Conservation (phyloP, 2,888 invertebrate species). For the Scaptomyza parva region DNA sequence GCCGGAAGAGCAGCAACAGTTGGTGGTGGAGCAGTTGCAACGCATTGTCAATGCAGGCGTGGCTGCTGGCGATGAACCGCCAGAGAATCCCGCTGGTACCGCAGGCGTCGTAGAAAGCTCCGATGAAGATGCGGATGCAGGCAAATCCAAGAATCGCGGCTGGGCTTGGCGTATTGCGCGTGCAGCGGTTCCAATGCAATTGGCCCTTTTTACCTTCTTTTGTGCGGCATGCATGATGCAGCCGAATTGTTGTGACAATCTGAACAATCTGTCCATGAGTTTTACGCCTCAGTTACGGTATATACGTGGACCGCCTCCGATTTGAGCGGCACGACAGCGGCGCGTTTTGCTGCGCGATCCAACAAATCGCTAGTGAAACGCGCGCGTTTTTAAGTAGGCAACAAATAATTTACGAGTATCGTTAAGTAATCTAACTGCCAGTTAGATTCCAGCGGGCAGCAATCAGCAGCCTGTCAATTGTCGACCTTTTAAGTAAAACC, state of each 20-base stretch:
- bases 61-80: constrained; percentile 73
- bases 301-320: constrained; percentile 91
- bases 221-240: constrained; percentile 90
- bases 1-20: constrained; percentile 17
- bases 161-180: constrained; percentile 89
- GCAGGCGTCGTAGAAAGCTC: constrained; percentile 59
- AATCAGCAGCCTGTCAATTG: constrained; percentile 11
- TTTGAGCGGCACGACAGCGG: constrained; percentile 85
- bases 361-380: constrained; percentile 6
- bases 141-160: constrained; percentile 60
- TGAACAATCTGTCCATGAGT: constrained; percentile 90
- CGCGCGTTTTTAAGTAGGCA: constrained; percentile 56
- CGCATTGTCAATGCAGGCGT: constrained; percentile 55
- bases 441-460: constrained; percentile 31
- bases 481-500: constrained; percentile 12
- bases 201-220: constrained; percentile 89
- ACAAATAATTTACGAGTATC: constrained; percentile 44
- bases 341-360: constrained; percentile 24
- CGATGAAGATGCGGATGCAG: constrained; percentile 61
- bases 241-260: constrained; percentile 90
- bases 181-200: constrained; percentile 89
- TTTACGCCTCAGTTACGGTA: constrained; percentile 91
- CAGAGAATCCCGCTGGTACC: constrained; percentile 67
- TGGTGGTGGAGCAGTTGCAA: constrained; percentile 44
- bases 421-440: constrained; percentile 37